Percentiles rank a stretch among this genome's conserved stretches.
These are phyloP conservation scores for Bellardia bayeri DNA, from an alignment of 2,888 invertebrate species.

Conservation along the genomic window DNA sequence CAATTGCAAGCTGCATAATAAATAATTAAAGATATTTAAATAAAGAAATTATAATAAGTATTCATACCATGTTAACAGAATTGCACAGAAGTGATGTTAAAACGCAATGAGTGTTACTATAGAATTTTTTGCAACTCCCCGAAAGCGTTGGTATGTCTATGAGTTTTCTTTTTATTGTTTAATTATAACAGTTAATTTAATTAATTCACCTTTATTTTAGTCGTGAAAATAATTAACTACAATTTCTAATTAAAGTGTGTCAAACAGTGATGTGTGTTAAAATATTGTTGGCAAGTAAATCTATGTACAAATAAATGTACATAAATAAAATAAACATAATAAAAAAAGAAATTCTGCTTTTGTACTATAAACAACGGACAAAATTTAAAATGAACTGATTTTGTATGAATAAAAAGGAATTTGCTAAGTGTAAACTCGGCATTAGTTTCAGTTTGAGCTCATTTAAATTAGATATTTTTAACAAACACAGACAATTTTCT, in stretches of 20 bases:
- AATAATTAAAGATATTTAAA: background rate
- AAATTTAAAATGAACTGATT: too few relatives aligned
- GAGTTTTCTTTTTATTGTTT: slow-evolving; percentile 9
- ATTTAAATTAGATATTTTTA: too few relatives aligned
- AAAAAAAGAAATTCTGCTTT: too few relatives aligned
- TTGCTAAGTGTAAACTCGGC: too few relatives aligned
- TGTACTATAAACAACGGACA: too few relatives aligned
- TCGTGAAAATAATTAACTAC: background rate
- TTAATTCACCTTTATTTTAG: background rate
- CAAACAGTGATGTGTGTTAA: background rate
- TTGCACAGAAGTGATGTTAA: slow-evolving; percentile 4
- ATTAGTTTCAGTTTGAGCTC: too few relatives aligned
- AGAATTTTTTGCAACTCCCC: slow-evolving; percentile 59
- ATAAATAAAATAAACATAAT: too few relatives aligned
- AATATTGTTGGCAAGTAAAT: background rate
- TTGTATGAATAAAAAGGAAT: too few relatives aligned
- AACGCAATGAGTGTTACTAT: slow-evolving; percentile 60
- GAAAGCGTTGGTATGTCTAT: slow-evolving; percentile 50
- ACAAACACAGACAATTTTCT: too few relatives aligned
- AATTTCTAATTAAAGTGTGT: slow-evolving; percentile 5
- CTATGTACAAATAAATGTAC: too few relatives aligned
- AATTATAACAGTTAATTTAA: background rate
- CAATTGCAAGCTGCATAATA: background rate
- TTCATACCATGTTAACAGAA: background rate
- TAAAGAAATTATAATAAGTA: background rate